Base-by-base conservation (phyloP, 2,888 invertebrate species). In the Diarsia brunnea region DNA sequence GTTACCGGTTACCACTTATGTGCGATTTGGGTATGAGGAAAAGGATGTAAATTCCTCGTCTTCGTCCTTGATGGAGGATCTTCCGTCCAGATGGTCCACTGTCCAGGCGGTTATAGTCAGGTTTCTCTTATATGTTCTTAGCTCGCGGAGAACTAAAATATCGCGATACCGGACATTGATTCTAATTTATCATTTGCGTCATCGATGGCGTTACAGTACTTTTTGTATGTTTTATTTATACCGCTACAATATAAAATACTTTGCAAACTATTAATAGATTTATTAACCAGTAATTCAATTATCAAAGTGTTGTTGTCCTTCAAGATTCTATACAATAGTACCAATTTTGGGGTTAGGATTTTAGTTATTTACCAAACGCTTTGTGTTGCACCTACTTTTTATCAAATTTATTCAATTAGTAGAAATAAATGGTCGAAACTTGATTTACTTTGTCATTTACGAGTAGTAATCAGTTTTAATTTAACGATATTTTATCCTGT, bases 401-500 rank as follows among this genome's bases (percentile, higher is more conserved):
- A 16, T 64, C 8, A 61, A 38, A 38, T 45, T 31, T 12, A 31
- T 53, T 60, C 16, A 74, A 81, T 78, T 61, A 66, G 12, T 45
- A 27, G n/a, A 4, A 65, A 66, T 64, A 64, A 45, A 63, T 12
- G 4, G n/a, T 11, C 49, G n/a, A 47, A 58, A 55, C 63, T 55
- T 60, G 38, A 19, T 74, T 61, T 74, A 21, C 11, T 43, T 19
- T 45, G 67, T 27, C 38, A 60, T 65, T 68, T 38, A 65, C 21
- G 7, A 82, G 51, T n/a, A 45, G 55, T 49, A 75, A 81, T 75
- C 63, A 55, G 43, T 51, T 75, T 31, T 63, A 74, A 49, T 70
- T 72, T 38, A 24, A 47, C 53, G 4, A 60, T 43, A 21, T 24
- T 79, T 80, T 77, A 51, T 78, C 66, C 71, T 78, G 51, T 80